Evolutionary conservation across 2,113 vertebrate genomes (phyloP).

Genomic region (Himantopus leucocephalus): DNA sequence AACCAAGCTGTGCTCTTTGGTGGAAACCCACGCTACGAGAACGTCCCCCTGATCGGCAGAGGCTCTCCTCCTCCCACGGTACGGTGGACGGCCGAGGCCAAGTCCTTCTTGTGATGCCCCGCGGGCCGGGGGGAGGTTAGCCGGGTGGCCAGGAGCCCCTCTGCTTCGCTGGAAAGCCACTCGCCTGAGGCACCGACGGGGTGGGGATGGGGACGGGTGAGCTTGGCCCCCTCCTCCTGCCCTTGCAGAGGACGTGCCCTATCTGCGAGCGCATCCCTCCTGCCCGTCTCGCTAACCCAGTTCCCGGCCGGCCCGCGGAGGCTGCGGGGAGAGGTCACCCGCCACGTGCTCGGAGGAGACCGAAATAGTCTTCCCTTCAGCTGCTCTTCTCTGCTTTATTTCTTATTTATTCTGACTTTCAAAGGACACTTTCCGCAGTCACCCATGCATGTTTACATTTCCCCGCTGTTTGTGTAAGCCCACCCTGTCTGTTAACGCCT

Average conservation of each 20-base stretch:
- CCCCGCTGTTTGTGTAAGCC: neutral
- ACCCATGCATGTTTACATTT: neutral
- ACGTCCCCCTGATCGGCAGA: slow-evolving; percentile 93
- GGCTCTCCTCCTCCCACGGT: slow-evolving; percentile 96
- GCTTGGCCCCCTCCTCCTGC: neutral
- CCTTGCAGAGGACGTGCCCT: neutral
- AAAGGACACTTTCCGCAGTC: neutral
- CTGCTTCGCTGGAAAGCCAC: accelerated
- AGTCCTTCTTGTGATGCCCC: slow-evolving; percentile 13
- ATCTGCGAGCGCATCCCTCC: neutral
- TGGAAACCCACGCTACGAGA: slow-evolving; percentile 92
- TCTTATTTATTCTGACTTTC: neutral
- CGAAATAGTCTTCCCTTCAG: neutral
- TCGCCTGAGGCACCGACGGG: accelerated
- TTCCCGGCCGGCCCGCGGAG: accelerated
- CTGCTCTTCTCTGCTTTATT: neutral
- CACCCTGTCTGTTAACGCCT: slow-evolving; percentile 8
- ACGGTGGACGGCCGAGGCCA: slow-evolving; percentile 68
- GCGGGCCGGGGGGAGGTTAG: neutral
- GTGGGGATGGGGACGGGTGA: accelerated
- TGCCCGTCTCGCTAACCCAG: neutral
- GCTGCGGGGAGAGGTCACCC: neutral
- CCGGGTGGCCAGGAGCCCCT: accelerated
- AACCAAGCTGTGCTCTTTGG: slow-evolving; percentile 91
- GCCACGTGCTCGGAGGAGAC: neutral